A percentile compares a stretch with the other conserved stretches of the same genome.
Conservation (phyloP, 2,113 vertebrate species). For the Pelvicachromis taeniatus region DNA sequence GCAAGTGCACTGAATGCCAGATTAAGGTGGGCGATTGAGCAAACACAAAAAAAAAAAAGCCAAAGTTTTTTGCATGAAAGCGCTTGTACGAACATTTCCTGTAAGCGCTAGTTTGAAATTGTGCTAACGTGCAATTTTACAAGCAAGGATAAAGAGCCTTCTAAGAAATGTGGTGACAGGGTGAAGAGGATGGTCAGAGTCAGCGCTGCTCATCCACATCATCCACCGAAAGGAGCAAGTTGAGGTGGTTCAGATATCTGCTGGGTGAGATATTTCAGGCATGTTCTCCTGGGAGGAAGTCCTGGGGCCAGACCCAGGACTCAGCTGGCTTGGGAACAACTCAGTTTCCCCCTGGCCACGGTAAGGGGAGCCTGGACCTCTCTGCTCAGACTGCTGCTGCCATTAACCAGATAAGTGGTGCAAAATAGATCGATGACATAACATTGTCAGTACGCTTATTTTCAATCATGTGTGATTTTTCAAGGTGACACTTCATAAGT, state of each 20-base stretch:
- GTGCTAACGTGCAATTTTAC: background rate
- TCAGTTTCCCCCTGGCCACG: background rate
- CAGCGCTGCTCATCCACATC: background rate
- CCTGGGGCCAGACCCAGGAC: background rate
- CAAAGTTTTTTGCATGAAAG: background rate
- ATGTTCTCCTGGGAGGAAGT: background rate
- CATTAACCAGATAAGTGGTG: background rate
- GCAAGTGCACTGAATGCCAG: background rate
- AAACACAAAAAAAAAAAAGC: background rate
- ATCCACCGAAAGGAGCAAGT: background rate
- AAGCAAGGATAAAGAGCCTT: background rate
- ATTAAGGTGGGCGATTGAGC: background rate
- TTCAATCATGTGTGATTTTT: background rate
- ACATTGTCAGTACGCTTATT: background rate
- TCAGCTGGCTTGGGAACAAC: background rate
- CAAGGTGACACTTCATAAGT: background rate
- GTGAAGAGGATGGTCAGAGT: background rate
- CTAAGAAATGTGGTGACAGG: background rate
- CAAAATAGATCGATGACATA: background rate
- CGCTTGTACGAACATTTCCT: background rate
- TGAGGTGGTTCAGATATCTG: background rate
- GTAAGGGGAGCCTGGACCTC: background rate
- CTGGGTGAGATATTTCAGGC: background rate
- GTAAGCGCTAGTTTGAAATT: background rate
- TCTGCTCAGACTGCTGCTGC: background rate